Evolutionary conservation across 2,113 vertebrate species (phyloP).

Genomic region (Cololabis saira): DNA sequence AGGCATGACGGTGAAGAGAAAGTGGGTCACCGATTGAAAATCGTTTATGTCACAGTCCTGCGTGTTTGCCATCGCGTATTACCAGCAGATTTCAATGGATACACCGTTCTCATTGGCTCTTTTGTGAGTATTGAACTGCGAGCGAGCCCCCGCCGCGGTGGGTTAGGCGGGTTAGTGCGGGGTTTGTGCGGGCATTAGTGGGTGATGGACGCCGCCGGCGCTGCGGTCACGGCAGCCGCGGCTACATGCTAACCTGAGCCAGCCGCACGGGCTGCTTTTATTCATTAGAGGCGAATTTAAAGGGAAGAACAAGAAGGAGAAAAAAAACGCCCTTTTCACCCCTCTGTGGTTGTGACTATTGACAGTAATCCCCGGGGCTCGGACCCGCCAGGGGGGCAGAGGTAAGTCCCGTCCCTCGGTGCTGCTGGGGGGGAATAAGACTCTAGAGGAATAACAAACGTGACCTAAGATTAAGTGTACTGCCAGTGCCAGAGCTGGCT

Average conservation of each 20-base stretch:
- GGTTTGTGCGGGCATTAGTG: constrained; percentile 23
- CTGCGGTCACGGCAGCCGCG: constrained; percentile 63
- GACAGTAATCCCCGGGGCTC: neutral
- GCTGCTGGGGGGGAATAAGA: neutral
- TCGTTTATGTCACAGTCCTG: constrained; percentile 82
- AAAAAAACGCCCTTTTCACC: neutral
- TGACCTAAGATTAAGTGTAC: constrained; percentile 22
- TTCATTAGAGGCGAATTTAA: neutral
- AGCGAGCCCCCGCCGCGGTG: neutral
- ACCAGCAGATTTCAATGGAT: constrained; percentile 52
- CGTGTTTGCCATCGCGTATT: constrained; percentile 47
- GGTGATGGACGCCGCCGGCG: constrained; percentile 50
- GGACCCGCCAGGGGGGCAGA: neutral
- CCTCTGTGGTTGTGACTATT: neutral
- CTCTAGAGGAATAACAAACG: constrained; percentile 11
- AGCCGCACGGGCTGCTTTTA: neutral
- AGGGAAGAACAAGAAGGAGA: no score
- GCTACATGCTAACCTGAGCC: constrained; percentile 55
- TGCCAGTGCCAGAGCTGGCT: constrained; percentile 28
- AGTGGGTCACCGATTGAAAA: constrained; percentile 83
- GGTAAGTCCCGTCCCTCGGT: constrained; percentile 1
- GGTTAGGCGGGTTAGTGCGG: neutral
- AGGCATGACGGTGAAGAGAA: constrained; percentile 82
- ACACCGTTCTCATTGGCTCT: constrained; percentile 15
- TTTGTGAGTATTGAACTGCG: constrained; percentile 66